Conservation (phyloP, 2,113 vertebrate species). For the Bettongia penicillata region DNA sequence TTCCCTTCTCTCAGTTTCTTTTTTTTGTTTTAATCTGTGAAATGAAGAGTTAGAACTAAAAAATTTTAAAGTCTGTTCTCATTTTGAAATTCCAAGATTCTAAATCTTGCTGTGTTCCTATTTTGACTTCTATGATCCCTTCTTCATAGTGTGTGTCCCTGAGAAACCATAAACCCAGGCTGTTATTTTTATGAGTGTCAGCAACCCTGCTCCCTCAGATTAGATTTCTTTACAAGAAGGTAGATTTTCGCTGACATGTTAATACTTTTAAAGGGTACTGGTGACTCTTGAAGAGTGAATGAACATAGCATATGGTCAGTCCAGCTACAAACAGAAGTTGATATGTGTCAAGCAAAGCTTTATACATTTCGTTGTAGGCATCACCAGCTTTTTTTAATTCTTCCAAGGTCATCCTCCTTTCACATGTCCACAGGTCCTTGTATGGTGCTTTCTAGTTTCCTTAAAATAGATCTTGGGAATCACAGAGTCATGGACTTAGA, state of each 20-base stretch:
- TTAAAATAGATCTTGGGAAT: background rate
- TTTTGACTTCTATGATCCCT: conserved; percentile 53
- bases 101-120: conserved; percentile 25
- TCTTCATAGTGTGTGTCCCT: background rate
- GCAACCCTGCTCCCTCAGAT: conserved; percentile 71
- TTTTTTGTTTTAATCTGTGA: background rate
- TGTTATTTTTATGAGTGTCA: conserved; percentile 81
- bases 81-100: background rate
- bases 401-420: conserved; percentile 54
- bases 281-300: conserved; percentile 74
- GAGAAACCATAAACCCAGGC: conserved; percentile 67
- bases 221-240: conserved; percentile 78
- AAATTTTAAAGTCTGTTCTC: background rate
- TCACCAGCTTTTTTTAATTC: conserved; percentile 65
- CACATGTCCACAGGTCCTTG: background rate
- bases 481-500: background rate
- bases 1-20: background rate
- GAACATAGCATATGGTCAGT: conserved; percentile 67
- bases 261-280: conserved; percentile 73
- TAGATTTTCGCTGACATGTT: conserved; percentile 84
- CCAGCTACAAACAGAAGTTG: conserved; percentile 73
- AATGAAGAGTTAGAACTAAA: background rate
- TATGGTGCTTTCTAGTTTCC: background rate
- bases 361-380: conserved; percentile 46
- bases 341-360: conserved; percentile 62